Percentiles rank a stretch among this genome's conserved stretches.
phyloP scores from a whole-genome alignment of 2,797 vertebrate species.

The Sebastolobus altivelis region DNA sequence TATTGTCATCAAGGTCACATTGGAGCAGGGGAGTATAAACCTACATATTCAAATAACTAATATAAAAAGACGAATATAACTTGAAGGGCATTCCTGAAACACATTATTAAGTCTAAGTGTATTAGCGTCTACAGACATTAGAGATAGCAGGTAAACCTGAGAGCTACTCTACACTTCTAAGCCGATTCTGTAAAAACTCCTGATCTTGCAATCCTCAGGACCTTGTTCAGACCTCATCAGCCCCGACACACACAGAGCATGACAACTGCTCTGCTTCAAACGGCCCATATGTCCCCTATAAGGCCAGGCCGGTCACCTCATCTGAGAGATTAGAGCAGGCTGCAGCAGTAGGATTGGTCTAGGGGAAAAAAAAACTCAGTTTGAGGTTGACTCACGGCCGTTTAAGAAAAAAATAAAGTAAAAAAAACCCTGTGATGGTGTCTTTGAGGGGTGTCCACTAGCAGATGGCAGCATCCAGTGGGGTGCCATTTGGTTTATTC shows the following conservation, averaged over 20 bases:
- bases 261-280: constrained; percentile 48
- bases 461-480: constrained; percentile 51
- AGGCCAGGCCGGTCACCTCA: constrained; percentile 32
- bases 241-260: constrained; percentile 39
- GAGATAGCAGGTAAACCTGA: constrained; percentile 29
- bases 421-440: constrained; percentile 38
- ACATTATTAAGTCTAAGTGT: constrained; percentile 2
- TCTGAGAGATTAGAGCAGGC: constrained; percentile 57
- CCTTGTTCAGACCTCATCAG: constrained; percentile 63
- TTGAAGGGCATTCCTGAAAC: background rate
- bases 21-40: background rate
- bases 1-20: background rate
- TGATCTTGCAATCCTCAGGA: constrained; percentile 61
- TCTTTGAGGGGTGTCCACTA: constrained; percentile 55
- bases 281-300: constrained; percentile 32
- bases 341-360: constrained; percentile 36
- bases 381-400: constrained; percentile 33
- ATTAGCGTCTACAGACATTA: constrained; percentile 2
- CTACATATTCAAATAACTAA: background rate
- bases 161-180: constrained; percentile 41
- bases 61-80: background rate
- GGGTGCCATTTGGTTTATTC: constrained; percentile 58
- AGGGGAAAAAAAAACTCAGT: constrained; percentile 14
- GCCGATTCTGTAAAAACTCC: constrained; percentile 57
- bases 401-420: constrained; percentile 25